Evolutionary conservation across 2,888 invertebrate genomes (phyloP).

Genomic region (Acleris laterana): DNA sequence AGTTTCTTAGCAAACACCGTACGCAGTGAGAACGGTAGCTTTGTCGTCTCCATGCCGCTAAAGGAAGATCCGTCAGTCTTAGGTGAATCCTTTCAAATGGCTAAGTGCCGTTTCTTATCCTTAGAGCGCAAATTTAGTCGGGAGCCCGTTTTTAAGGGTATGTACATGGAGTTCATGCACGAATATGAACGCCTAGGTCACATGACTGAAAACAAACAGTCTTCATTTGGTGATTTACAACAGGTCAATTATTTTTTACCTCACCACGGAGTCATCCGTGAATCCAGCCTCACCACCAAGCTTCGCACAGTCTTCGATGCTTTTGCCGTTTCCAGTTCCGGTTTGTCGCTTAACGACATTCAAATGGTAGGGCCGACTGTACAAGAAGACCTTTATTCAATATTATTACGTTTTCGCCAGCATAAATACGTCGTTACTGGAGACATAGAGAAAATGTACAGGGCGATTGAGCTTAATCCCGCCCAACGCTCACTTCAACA

Average conservation of each 20-base stretch:
- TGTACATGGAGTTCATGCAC: slow-evolving; percentile 10
- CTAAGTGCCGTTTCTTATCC: slow-evolving; percentile 1
- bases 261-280: slow-evolving; percentile 11
- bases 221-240: too few species aligned
- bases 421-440: too few species aligned
- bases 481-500: too few species aligned
- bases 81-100: slow-evolving; percentile 9
- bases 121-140: slow-evolving; percentile 2
- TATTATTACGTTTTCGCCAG: too few species aligned
- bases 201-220: neutral
- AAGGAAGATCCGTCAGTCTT: slow-evolving; percentile 42
- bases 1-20: slow-evolving; percentile 12
- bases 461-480: too few species aligned
- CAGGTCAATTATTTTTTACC: slow-evolving; percentile 8
- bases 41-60: slow-evolving; percentile 26
- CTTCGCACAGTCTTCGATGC: slow-evolving; percentile 5
- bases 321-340: neutral
- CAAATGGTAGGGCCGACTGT: too few species aligned
- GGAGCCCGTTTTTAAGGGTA: neutral
- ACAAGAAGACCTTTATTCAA: too few species aligned
- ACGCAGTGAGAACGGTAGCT: slow-evolving; percentile 15
- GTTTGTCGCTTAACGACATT: neutral
- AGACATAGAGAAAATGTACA: too few species aligned
- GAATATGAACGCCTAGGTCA: slow-evolving; percentile 20
- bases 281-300: slow-evolving; percentile 11